Evolutionary conservation across 2,888 invertebrate species (phyloP).

Genomic region (Oligia strigilis): DNA sequence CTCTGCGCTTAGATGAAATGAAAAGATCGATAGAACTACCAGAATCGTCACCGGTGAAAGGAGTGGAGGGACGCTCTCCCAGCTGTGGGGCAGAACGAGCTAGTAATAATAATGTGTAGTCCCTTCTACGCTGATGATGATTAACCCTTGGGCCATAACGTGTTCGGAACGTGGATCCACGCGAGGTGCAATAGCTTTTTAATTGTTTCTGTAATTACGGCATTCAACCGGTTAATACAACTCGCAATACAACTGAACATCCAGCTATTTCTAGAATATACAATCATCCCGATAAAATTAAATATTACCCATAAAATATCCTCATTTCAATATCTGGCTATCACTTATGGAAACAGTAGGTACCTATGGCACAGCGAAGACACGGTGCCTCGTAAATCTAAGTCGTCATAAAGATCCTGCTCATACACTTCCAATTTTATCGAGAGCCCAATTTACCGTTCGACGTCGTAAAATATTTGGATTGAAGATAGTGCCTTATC

Average conservation of each 20-base stretch:
- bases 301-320: conserved; percentile 42
- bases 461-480: conserved; percentile 69
- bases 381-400: conserved; percentile 65
- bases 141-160: background rate
- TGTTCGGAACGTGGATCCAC: background rate
- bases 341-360: conserved; percentile 63
- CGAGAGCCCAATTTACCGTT: conserved; percentile 61
- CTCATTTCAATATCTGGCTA: conserved; percentile 58
- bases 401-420: conserved; percentile 62
- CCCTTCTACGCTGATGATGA: background rate
- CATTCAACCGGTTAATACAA: background rate
- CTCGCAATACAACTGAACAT: background rate
- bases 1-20: background rate
- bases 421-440: conserved; percentile 64
- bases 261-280: background rate
- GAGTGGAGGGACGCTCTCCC: background rate
- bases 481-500: conserved; percentile 63
- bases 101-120: background rate
- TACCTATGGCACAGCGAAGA: conserved; percentile 38
- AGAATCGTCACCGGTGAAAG: background rate
- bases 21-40: background rate
- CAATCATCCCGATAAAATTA: conserved; percentile 13
- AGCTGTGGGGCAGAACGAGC: background rate
- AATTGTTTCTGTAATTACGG: no score
- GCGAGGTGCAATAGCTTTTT: background rate